These are phyloP conservation scores for Heliconius ismenius DNA, from an alignment of 2,888 invertebrate genomes.

Conservation along the genomic window DNA sequence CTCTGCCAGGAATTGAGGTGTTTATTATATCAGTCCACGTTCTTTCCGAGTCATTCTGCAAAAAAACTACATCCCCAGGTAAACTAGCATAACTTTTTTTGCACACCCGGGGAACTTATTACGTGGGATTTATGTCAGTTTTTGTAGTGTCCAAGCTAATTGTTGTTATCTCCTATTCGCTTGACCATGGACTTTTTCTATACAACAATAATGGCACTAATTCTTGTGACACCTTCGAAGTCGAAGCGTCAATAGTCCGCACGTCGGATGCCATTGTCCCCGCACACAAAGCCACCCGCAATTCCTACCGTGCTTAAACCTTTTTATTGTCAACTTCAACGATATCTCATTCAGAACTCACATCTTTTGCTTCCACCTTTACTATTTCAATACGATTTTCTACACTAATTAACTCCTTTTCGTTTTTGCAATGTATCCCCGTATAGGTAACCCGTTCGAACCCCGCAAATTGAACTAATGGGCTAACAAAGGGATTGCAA, in stretches of 20 bases:
- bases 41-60: constrained; percentile 68
- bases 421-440: constrained; percentile 51
- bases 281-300: constrained; percentile 75
- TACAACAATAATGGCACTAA: constrained; percentile 79
- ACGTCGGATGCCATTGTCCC: constrained; percentile 64
- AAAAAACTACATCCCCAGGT: constrained; percentile 69
- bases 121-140: constrained; percentile 82
- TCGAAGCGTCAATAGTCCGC: constrained; percentile 71
- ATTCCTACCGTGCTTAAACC: constrained; percentile 73
- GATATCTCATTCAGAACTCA: constrained; percentile 71
- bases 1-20: constrained; percentile 80
- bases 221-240: constrained; percentile 78
- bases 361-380: constrained; percentile 55
- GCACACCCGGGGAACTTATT: constrained; percentile 71
- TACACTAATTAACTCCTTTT: constrained; percentile 52
- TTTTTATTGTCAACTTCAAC: constrained; percentile 71
- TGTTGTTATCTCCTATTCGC: constrained; percentile 80
- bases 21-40: constrained; percentile 76
- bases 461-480: constrained; percentile 51
- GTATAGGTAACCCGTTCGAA: constrained; percentile 59
- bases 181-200: constrained; percentile 74
- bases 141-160: constrained; percentile 78
- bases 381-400: constrained; percentile 51
- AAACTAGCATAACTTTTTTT: constrained; percentile 69
- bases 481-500: constrained; percentile 65